phyloP scores from a whole-genome alignment of 2,797 vertebrate species.

The Okamejei kenojei region DNA sequence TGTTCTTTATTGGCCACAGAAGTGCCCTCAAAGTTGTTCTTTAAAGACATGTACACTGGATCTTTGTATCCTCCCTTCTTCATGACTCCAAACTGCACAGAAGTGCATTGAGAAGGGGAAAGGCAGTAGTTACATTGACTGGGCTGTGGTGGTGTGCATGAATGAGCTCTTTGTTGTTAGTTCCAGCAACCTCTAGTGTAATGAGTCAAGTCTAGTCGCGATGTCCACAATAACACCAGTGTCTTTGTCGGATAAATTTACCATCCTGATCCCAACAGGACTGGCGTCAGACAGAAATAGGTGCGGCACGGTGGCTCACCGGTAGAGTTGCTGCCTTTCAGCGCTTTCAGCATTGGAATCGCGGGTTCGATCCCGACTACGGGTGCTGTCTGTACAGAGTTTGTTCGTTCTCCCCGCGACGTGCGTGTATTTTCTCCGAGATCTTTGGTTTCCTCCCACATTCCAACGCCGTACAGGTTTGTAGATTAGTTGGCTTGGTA shows the following conservation, averaged over 20 bases:
- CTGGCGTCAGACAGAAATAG: neutral
- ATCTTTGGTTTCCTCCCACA: too few relatives aligned
- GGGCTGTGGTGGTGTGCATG: neutral
- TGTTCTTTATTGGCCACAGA: neutral
- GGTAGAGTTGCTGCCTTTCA: too few relatives aligned
- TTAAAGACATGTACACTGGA: neutral
- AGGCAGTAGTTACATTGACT: neutral
- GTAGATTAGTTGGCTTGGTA: too few relatives aligned
- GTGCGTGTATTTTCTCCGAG: too few relatives aligned
- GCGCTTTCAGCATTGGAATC: too few relatives aligned
- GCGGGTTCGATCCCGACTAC: too few relatives aligned
- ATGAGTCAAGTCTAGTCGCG: neutral
- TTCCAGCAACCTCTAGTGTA: neutral
- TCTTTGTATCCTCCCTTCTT: neutral
- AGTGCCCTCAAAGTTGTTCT: neutral
- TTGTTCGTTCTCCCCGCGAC: too few relatives aligned
- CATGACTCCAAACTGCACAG: neutral
- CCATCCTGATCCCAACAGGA: neutral
- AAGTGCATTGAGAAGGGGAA: neutral
- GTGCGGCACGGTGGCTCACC: too few relatives aligned
- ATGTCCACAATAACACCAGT: neutral
- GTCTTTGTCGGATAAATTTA: neutral
- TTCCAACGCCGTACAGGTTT: too few relatives aligned
- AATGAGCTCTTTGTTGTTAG: neutral
- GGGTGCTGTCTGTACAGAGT: too few relatives aligned